Conservation (phyloP, 2,888 invertebrate species). For the Hemaris fuciformis region DNA sequence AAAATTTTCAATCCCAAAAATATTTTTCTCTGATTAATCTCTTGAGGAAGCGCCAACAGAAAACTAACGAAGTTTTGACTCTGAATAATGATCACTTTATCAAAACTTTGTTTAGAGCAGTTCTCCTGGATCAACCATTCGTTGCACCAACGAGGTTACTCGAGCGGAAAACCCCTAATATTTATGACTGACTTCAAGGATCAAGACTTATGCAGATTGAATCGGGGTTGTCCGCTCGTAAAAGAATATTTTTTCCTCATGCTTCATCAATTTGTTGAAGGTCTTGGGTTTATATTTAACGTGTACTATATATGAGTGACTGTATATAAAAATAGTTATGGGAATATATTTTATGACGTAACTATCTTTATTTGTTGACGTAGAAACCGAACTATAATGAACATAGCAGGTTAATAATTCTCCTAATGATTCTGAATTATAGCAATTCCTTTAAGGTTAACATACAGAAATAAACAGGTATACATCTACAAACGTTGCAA, state of each 20-base stretch:
- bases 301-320: neutral
- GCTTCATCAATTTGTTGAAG: conserved; percentile 16
- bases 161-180: conserved; percentile 17
- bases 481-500: too few species aligned
- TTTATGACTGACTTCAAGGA: conserved; percentile 23
- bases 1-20: too few species aligned
- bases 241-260: conserved; percentile 7
- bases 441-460: too few species aligned
- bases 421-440: too few species aligned
- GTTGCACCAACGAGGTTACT: neutral
- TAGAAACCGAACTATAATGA: too few species aligned
- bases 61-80: neutral
- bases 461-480: too few species aligned
- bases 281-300: neutral
- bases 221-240: conserved; percentile 15
- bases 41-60: neutral
- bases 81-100: neutral
- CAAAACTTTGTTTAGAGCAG: neutral
- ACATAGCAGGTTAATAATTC: too few species aligned
- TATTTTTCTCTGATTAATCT: too few species aligned
- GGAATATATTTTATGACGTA: too few species aligned
- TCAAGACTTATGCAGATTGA: conserved; percentile 24
- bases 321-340: neutral
- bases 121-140: conserved; percentile 3
- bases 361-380: neutral